Base-by-base conservation (phyloP, 2,888 invertebrate species). In the Rhamnusium bicolor region DNA sequence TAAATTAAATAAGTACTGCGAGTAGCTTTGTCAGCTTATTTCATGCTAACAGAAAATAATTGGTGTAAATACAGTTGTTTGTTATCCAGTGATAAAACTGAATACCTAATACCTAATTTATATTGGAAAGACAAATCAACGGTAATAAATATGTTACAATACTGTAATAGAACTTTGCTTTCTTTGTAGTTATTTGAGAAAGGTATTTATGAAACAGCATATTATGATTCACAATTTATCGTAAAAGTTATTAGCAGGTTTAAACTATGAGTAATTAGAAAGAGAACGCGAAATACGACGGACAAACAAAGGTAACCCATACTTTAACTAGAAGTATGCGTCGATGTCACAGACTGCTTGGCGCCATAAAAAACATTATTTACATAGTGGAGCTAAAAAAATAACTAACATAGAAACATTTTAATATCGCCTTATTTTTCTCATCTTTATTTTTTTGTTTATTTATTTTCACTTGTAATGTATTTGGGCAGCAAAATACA, bases 251-350 rank as follows among this genome's bases (percentile, higher is more conserved):
- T 74, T 74, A 76, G 66, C 69, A 69, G 72, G 76, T 71, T 73
- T 74, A 76, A 74, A 76, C 74, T 60, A 69, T 76, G 76, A 74
- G 71, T 76, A 76, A 76, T 72, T 72, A 71, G 66, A 63, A 67
- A 75, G 58, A 70, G 72, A 76, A 49, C 47, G 66, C 53, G 51
- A 51, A 63, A 49, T 63, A 14, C 24, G 24, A 6, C 49, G 14
- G 27, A 27, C 49, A 12, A 21, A 21, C 65, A 65, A 65, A 65
- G 65, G 65, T 65, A 46, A 24, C 27, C 14, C 47, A 27, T 49
- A 29, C 58, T 24, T 63, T 24, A 49, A 63, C 63, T 63, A 19
- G 46, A 29, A 65, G 53, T 65, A 40, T 40, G 40, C 40, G 40
- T 40, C 40, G 40, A 32, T 61, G 65, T 75, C 65, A 65, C 66